Conservation (phyloP, 1,140 invertebrate genomes). For the Lordiphosa clarofinis region DNA sequence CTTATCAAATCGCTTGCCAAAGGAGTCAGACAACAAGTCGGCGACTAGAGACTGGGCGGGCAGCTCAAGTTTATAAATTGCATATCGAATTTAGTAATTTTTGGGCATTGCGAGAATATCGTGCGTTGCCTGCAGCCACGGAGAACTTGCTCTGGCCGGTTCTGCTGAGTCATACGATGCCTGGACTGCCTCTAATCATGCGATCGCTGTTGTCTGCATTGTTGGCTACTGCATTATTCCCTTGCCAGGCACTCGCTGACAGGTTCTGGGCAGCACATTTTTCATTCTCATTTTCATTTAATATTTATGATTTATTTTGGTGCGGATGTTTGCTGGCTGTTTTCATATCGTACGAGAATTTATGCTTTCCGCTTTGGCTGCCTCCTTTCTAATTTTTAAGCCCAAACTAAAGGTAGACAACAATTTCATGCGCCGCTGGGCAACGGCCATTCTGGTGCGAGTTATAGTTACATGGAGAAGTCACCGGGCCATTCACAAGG, state of each 20-base stretch:
- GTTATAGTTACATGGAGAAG: slow-evolving; percentile 28
- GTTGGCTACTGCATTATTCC: slow-evolving; percentile 55
- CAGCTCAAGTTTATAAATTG: slow-evolving; percentile 59
- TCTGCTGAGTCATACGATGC: slow-evolving; percentile 24
- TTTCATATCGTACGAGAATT: slow-evolving; percentile 71
- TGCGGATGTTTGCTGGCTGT: slow-evolving; percentile 72
- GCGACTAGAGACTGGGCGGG: slow-evolving; percentile 6
- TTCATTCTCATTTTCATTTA: slow-evolving; percentile 71
- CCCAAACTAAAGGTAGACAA: slow-evolving; percentile 55
- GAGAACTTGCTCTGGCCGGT: slow-evolving; percentile 17
- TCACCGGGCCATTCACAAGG: slow-evolving; percentile 52
- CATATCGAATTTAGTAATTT: slow-evolving; percentile 75
- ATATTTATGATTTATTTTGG: slow-evolving; percentile 78
- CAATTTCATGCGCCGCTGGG: slow-evolving; percentile 69
- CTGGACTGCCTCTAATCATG: slow-evolving; percentile 68
- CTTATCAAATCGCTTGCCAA: slow-evolving; percentile 67
- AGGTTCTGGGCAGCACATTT: slow-evolving; percentile 37
- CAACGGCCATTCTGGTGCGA: slow-evolving; percentile 27
- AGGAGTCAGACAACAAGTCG: slow-evolving; percentile 36
- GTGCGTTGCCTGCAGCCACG: slow-evolving; percentile 50
- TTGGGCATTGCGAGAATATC: slow-evolving; percentile 58
- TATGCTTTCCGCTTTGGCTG: slow-evolving; percentile 72
- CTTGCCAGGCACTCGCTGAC: slow-evolving; percentile 9
- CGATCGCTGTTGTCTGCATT: slow-evolving; percentile 56
- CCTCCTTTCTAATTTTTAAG: slow-evolving; percentile 43